These are phyloP conservation scores for Lepus timidus DNA, from an alignment of 2,113 vertebrate genomes.

Conservation along the genomic window DNA sequence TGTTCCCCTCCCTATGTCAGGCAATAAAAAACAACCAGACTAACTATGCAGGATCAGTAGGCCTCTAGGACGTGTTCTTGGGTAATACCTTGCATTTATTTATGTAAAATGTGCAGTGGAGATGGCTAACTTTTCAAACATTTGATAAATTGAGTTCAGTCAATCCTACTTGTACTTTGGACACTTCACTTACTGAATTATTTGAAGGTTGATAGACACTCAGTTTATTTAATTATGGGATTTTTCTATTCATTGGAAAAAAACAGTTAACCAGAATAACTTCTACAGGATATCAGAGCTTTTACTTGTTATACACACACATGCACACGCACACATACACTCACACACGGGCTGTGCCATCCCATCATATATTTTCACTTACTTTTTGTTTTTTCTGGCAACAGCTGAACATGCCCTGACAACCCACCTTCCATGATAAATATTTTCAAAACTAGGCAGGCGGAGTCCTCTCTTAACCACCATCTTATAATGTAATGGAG, in stretches of 20 bases:
- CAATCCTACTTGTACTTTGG: conserved; percentile 11
- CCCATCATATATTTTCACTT: conserved; percentile 74
- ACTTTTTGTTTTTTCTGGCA: conserved; percentile 86
- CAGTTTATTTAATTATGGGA: neutral
- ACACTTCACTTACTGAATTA: neutral
- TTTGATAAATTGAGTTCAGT: neutral
- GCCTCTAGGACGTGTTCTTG: neutral
- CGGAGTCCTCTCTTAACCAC: conserved; percentile 81
- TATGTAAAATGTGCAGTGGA: neutral
- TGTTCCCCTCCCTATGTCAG: neutral
- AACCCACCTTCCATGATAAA: conserved; percentile 86
- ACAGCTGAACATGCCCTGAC: conserved; percentile 78
- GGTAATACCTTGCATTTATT: conserved; percentile 1
- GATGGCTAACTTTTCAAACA: conserved; percentile 38
- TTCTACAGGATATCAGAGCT: neutral
- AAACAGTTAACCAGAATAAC: neutral
- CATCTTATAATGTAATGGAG: conserved; percentile 83
- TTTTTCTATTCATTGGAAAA: conserved; percentile 26
- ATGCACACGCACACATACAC: neutral
- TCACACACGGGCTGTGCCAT: neutral
- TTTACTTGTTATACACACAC: neutral
- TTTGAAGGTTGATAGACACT: neutral
- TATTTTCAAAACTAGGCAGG: conserved; percentile 85
- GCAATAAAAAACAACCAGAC: neutral
- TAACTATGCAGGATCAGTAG: neutral